Evolutionary conservation across 2,113 vertebrate genomes (phyloP).

Genomic region (Vulpes ferrilata): DNA sequence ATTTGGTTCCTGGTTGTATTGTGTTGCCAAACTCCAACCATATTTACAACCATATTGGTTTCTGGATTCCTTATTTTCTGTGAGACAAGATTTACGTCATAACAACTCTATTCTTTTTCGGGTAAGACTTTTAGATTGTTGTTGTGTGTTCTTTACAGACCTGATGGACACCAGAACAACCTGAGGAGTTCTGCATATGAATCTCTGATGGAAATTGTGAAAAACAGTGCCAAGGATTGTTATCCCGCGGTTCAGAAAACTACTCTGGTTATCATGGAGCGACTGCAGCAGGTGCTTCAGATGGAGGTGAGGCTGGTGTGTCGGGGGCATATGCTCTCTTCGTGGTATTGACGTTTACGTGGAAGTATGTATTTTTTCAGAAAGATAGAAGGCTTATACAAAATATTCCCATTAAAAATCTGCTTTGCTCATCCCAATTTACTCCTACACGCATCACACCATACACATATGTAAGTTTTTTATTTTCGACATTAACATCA

Average conservation of each 20-base stretch:
- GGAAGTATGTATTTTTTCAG: not conserved
- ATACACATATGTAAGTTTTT: not conserved
- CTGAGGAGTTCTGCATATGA: constrained; percentile 98
- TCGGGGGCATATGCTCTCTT: not conserved
- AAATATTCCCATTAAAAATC: not conserved
- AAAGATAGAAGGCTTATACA: not conserved
- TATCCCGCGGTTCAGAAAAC: constrained; percentile 99
- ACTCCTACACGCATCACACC: not conserved
- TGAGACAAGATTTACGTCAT: not conserved
- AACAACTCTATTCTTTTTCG: not conserved
- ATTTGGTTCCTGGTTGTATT: not conserved
- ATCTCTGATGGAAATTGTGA: constrained; percentile 99
- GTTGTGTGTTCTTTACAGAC: constrained; percentile 86
- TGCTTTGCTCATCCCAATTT: not conserved
- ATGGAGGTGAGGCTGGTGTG: constrained; percentile 93
- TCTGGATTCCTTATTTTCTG: not conserved
- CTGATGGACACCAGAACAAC: constrained; percentile 99
- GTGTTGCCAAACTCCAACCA: not conserved
- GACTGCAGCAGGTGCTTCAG: constrained; percentile 98
- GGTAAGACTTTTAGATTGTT: not conserved
- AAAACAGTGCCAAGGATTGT: constrained; percentile 99
- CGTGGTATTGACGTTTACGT: not conserved
- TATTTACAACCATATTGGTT: not conserved
- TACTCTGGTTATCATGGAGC: constrained; percentile 98
- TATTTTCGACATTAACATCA: not conserved